Evolutionary conservation across 2,113 vertebrate species (phyloP).

Genomic region (Gopherus flavomarginatus): DNA sequence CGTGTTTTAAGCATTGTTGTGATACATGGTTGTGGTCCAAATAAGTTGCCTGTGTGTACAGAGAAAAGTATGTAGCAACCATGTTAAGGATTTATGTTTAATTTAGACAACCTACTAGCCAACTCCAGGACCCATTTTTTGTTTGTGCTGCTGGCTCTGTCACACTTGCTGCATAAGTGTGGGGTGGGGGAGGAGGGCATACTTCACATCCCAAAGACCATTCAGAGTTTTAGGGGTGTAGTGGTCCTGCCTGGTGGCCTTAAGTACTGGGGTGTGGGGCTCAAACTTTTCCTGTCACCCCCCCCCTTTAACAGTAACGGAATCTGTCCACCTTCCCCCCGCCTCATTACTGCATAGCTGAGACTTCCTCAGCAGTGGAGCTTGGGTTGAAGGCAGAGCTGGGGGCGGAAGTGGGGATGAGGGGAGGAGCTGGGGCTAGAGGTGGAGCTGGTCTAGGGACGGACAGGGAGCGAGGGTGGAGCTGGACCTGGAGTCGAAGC

Average conservation of each 20-base stretch:
- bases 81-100: background rate
- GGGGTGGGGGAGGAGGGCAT: background rate
- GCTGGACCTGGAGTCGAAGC: too few species aligned
- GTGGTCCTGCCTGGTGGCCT: background rate
- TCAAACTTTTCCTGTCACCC: too few species aligned
- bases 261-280: background rate
- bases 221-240: background rate
- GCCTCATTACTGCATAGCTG: too few species aligned
- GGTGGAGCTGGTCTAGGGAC: too few species aligned
- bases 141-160: background rate
- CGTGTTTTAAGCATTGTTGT: background rate
- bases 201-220: background rate
- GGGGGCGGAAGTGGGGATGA: too few species aligned
- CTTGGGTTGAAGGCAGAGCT: too few species aligned
- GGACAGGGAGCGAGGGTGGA: too few species aligned
- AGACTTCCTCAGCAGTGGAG: too few species aligned
- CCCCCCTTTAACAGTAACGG: too few species aligned
- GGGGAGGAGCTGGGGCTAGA: too few species aligned
- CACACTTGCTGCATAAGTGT: background rate
- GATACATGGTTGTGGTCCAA: background rate
- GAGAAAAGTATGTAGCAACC: background rate
- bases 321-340: too few species aligned
- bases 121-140: background rate
- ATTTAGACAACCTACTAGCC: background rate
- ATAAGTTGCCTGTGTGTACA: background rate